Base-by-base conservation (phyloP, 2,113 vertebrate species). In the Blennius ocellaris region DNA sequence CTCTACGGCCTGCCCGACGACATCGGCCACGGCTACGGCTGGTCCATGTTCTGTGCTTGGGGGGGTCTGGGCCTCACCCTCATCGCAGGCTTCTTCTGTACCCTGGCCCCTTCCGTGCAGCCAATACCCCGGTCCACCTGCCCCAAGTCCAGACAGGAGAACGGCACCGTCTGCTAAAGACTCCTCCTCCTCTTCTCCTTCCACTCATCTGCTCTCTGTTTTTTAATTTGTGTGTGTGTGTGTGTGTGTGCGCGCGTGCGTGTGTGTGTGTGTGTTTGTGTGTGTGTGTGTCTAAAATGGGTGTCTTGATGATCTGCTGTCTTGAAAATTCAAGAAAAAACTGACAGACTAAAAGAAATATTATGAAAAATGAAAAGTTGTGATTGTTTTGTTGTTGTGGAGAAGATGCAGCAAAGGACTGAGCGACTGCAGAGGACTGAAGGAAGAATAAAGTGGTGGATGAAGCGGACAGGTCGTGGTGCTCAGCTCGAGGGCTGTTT, bases 41-140 rank as follows among this genome's bases (percentile, higher is more conserved):
- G 97, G 97, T 99, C 97, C 81, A 99, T 99, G 97, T 99, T 98
- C 94, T 98, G 96, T 87, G 97, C 97, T 0, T 99, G 97, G 97
- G 97, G 97, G 2, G 97, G 97, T 77, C 94, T 99, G 60, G 97
- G 97, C 80, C 95, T 98, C 88, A 97, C 97, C 1, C 96, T 99
- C 12, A 98, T 98, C 83, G 96, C 97, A 16, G 96, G 97, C 66
- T 98, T 98, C 95, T 98, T 99, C 95, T 99, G 97, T 93, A 99
- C 97, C 60, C 94, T 99, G 94, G 97, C 97, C 71, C 97, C 97
- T 65, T 99, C 97, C 48, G 95, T 99, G 57, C 97, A 99, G 89
- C 96, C 97, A 58, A 94, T 98, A 86, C 96, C 96, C 87, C 96
- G 96, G 90, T 98, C 97, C 91, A 96, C 96, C 93, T 96, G 91